These are phyloP conservation scores for Acromyrmex echinatior DNA, from an alignment of 1,140 invertebrate genomes.

Conservation along the genomic window DNA sequence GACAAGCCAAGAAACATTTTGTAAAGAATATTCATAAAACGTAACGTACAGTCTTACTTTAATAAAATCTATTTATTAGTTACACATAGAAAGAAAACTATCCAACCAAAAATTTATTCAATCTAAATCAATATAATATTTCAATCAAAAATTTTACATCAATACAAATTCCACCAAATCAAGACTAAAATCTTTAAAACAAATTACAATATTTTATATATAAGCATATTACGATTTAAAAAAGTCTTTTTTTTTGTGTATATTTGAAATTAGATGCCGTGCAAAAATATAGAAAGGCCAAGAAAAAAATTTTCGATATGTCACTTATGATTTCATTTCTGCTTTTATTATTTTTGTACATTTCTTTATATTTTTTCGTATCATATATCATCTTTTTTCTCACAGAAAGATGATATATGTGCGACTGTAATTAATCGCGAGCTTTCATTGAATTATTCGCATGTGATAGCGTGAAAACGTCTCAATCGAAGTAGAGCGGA, in stretches of 20 bases:
- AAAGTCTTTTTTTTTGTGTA: background rate
- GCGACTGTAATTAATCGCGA: conserved; percentile 14
- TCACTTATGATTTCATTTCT: background rate
- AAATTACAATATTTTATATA: too few species aligned
- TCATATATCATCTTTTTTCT: background rate
- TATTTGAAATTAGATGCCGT: background rate
- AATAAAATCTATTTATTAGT: background rate
- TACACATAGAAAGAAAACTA: too few species aligned
- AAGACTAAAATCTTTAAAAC: too few species aligned
- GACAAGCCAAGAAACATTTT: background rate
- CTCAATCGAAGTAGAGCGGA: background rate
- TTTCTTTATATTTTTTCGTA: background rate
- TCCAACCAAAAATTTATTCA: too few species aligned
- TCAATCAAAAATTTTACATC: too few species aligned
- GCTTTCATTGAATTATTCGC: conserved; percentile 26
- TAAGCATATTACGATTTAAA: too few species aligned
- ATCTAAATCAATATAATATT: too few species aligned
- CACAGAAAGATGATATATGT: background rate
- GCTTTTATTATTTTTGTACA: background rate
- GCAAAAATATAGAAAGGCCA: background rate
- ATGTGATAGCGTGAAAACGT: conserved; percentile 6
- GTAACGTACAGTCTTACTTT: background rate
- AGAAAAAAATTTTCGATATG: background rate
- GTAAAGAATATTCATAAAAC: background rate
- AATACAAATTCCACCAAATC: too few species aligned